Evolutionary conservation across 2,113 vertebrate species (phyloP).

Genomic region (Alethe castanea): DNA sequence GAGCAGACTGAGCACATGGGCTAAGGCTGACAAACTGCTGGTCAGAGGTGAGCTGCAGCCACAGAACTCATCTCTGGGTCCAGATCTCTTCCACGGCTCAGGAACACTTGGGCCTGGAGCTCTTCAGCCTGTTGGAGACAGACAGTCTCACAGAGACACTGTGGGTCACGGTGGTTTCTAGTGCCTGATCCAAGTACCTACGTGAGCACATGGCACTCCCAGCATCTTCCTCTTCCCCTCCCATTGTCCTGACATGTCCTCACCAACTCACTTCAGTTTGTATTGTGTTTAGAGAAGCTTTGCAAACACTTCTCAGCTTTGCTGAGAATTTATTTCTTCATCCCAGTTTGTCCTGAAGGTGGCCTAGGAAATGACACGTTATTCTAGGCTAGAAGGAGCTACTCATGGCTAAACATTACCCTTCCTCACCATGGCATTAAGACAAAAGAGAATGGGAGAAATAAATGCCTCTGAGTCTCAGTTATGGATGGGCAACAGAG

Average conservation of each 20-base stretch:
- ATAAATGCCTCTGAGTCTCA: neutral
- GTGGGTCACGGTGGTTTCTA: neutral
- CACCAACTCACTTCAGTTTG: neutral
- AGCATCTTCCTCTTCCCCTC: neutral
- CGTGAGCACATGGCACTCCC: neutral
- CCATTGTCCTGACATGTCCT: neutral
- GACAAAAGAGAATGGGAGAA: neutral
- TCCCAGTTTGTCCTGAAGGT: neutral
- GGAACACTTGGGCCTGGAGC: neutral
- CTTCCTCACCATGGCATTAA: neutral
- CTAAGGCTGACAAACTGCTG: neutral
- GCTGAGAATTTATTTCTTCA: neutral
- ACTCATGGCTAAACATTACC: neutral
- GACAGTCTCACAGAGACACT: neutral
- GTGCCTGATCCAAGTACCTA: neutral
- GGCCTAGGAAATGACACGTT: neutral
- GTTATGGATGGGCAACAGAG: neutral
- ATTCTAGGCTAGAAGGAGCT: neutral
- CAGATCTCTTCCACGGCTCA: neutral
- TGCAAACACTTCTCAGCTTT: neutral
- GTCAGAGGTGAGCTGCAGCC: neutral
- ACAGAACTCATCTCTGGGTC: neutral
- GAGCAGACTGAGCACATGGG: neutral
- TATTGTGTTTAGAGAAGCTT: neutral
- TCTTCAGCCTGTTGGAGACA: neutral